These are phyloP conservation scores for Poecile montanus DNA, from an alignment of 2,797 vertebrate species.

Conservation along the genomic window DNA sequence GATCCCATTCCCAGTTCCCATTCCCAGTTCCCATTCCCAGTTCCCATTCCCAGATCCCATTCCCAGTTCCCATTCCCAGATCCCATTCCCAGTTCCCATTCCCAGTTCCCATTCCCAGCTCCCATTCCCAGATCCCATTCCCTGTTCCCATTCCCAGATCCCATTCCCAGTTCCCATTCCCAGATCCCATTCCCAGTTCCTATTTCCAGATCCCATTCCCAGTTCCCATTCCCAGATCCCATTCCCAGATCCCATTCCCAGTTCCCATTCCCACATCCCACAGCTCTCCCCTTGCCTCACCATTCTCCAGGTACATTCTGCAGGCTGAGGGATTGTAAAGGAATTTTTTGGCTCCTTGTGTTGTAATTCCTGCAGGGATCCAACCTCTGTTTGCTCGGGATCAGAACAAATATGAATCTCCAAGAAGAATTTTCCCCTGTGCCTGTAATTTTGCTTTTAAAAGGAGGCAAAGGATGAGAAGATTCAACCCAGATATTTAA, in stretches of 20 bases:
- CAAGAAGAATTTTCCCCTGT: not conserved
- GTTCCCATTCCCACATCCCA: constrained; percentile 9
- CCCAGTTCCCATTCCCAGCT: constrained; percentile 23
- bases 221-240: constrained; percentile 1
- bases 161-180: constrained; percentile 7
- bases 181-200: not conserved
- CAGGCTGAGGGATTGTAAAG: constrained; percentile 30
- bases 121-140: not conserved
- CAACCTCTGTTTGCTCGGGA: not conserved
- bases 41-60: too few species aligned
- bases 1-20: not conserved
- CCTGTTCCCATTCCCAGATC: constrained; percentile 26
- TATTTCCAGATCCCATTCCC: not conserved
- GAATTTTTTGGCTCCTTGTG: constrained; percentile 18
- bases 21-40: not conserved
- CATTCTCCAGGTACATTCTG: constrained; percentile 8
- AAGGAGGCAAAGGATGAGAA: not conserved
- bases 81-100: too few species aligned
- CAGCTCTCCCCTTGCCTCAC: constrained; percentile 10
- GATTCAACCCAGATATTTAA: not conserved
- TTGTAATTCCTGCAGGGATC: not conserved
- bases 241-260: not conserved
- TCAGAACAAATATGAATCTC: not conserved
- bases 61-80: constrained; percentile 3
- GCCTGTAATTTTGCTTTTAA: not conserved